Percentiles rank a stretch among this genome's conserved stretches.
phyloP scores from a whole-genome alignment of 2,888 invertebrate genomes.

The Cephalotes varians region DNA sequence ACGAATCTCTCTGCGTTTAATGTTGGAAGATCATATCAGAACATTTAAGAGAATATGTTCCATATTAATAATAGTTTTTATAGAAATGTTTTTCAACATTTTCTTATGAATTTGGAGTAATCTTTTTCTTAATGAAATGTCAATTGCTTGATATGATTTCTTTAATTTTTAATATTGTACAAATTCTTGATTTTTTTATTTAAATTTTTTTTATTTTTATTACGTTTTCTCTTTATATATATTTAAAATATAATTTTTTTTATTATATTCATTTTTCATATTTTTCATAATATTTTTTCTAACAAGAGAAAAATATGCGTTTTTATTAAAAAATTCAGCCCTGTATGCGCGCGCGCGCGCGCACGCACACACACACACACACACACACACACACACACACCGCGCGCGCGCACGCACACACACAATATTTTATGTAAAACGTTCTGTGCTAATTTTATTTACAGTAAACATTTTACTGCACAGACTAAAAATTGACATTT shows the following conservation, averaged over 20 bases:
- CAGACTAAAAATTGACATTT: background rate
- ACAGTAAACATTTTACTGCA: background rate
- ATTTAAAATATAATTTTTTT: background rate
- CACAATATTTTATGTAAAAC: slow-evolving; percentile 17
- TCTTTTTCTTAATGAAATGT: background rate
- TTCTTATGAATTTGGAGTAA: background rate
- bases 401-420: too few relatives aligned
- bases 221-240: background rate
- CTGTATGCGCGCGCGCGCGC: too few relatives aligned
- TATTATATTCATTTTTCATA: background rate
- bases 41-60: background rate
- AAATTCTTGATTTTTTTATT: background rate
- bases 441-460: background rate
- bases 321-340: background rate
- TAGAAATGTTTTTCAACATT: background rate
- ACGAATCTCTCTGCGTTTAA: background rate
- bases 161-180: background rate
- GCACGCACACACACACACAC: too few relatives aligned
- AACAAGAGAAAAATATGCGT: background rate
- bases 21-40: background rate
- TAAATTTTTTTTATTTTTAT: background rate
- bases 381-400: too few relatives aligned
- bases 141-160: background rate
- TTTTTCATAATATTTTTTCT: background rate
- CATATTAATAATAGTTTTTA: background rate